Percentiles rank a stretch among this genome's conserved stretches.
phyloP scores from a whole-genome alignment of 2,113 vertebrate species.

The Chelonoidis abingdonii region DNA sequence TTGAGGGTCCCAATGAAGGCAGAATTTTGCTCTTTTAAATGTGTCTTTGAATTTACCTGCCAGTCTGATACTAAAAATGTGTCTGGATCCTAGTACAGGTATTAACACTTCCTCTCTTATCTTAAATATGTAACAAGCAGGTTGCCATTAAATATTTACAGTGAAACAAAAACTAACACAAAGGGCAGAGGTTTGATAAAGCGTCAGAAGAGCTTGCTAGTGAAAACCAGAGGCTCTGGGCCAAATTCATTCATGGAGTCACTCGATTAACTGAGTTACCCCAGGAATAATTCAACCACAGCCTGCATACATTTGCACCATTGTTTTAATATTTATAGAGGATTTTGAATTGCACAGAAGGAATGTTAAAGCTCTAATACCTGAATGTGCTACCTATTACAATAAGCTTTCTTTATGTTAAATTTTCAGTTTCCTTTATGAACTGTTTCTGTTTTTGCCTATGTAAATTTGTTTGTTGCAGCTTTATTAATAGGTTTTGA shows the following conservation, averaged over 20 bases:
- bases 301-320: not conserved
- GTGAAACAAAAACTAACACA: conserved; percentile 68
- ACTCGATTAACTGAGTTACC: conserved; percentile 47
- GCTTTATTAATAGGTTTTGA: conserved; percentile 18
- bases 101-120: conserved; percentile 63
- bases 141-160: conserved; percentile 75
- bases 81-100: conserved; percentile 36
- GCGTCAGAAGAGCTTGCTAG: conserved; percentile 57
- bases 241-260: conserved; percentile 46
- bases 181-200: conserved; percentile 54
- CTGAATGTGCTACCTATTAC: not conserved
- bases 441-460: conserved; percentile 28
- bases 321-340: conserved; percentile 16
- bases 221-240: conserved; percentile 60
- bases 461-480: not conserved
- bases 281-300: not conserved
- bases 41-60: conserved; percentile 35
- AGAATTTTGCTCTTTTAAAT: not conserved
- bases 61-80: conserved; percentile 51
- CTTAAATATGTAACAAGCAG: conserved; percentile 71
- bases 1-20: not conserved
- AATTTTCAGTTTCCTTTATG: not conserved
- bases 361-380: conserved; percentile 19
- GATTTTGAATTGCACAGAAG: conserved; percentile 26
- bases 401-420: conserved; percentile 2